phyloP scores from a whole-genome alignment of 2,888 invertebrate species.

The Nesidiocoris tenuis region DNA sequence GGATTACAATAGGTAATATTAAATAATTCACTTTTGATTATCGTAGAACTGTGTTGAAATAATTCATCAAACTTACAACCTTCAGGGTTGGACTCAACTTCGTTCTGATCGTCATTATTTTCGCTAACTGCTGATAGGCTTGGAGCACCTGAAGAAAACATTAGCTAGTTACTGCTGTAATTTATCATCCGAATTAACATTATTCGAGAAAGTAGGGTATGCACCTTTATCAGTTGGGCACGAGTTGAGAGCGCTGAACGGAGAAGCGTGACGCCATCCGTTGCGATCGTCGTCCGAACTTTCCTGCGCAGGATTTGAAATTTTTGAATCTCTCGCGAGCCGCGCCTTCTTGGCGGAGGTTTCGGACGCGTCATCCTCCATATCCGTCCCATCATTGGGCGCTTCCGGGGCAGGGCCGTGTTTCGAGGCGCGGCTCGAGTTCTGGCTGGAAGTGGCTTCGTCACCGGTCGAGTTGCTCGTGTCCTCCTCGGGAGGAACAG shows the following conservation, averaged over 20 bases:
- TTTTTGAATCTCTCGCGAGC: neutral
- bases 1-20: too few relatives aligned
- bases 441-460: neutral
- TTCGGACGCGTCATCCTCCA: constrained; percentile 24
- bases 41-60: neutral
- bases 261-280: neutral
- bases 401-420: neutral
- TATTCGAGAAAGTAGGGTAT: too few relatives aligned
- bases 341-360: constrained; percentile 18
- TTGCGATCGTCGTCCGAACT: neutral
- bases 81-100: neutral
- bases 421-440: neutral
- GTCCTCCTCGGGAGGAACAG: neutral
- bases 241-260: neutral
- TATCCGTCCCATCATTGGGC: neutral
- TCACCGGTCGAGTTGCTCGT: neutral
- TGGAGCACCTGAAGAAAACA: too few relatives aligned
- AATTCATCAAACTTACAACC: neutral
- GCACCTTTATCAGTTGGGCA: neutral
- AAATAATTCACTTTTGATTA: too few relatives aligned
- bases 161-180: too few relatives aligned
- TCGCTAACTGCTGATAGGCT: too few relatives aligned
- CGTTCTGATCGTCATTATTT: neutral
- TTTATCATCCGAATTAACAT: too few relatives aligned
- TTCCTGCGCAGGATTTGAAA: constrained; percentile 8